Conservation (phyloP, 2,888 invertebrate species). For the Asteroscopus sphinx region DNA sequence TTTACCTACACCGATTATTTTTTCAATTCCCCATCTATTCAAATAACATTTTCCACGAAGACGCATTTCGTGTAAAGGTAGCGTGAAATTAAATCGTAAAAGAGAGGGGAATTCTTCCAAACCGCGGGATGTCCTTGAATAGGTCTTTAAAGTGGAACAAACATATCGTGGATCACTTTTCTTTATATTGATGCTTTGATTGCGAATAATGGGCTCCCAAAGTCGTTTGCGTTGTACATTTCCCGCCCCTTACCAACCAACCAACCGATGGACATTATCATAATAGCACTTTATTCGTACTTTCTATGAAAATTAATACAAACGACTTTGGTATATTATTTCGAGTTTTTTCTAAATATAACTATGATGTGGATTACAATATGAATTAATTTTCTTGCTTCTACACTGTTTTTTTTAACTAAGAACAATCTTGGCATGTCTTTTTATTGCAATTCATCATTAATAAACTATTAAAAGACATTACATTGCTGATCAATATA, state of each 20-base stretch:
- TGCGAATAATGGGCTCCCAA: conserved; percentile 48
- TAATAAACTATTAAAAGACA: too few relatives aligned
- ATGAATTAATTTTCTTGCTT: conserved; percentile 1
- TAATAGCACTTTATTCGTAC: conserved; percentile 58
- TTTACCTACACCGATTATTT: conserved; percentile 9
- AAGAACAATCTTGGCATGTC: too few relatives aligned
- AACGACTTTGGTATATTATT: conserved; percentile 54
- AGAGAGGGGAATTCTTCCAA: conserved; percentile 41
- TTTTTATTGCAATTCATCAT: too few relatives aligned
- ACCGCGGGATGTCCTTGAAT: conserved; percentile 39
- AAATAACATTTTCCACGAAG: conserved; percentile 47
- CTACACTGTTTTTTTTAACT: conserved; percentile 4
- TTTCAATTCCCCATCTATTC: conserved; percentile 35
- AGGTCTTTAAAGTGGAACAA: conserved; percentile 47
- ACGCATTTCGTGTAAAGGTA: conserved; percentile 43
- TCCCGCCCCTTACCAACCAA: conserved; percentile 53
- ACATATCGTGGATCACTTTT: conserved; percentile 51
- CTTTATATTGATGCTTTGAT: conserved; percentile 55
- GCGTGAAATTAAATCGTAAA: conserved; percentile 55
- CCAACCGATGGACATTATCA: conserved; percentile 56
- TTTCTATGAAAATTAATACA: conserved; percentile 65
- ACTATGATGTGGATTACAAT: conserved; percentile 8
- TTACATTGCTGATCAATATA: too few relatives aligned
- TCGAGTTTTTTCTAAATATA: conserved; percentile 16
- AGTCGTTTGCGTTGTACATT: conserved; percentile 55